Evolutionary conservation across 2,797 vertebrate species (phyloP), one percentile per base, ranked within the genome.

Genomic region (Otolemur crassicaudatus): DNA sequence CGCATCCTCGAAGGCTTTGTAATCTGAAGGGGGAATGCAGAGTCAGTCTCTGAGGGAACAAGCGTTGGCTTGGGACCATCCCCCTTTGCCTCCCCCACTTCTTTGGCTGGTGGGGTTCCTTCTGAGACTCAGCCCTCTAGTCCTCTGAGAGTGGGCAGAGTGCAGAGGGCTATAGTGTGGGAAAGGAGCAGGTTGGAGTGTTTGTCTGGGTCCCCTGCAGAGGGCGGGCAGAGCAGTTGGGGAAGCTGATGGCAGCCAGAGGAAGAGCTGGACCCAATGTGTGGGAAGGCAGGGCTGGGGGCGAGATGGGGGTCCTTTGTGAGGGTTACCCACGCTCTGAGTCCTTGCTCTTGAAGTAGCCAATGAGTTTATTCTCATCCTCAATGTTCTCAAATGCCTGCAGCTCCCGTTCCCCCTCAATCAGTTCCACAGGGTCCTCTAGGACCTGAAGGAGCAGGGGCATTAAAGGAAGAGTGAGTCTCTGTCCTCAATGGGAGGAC

Each of bases 361-460:
- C 99, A 0, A 99, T 99, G 97, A 99, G 98, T 97, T 99, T 99
- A 98, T 98, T 99, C 94, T 99, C 99, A 25, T 99, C 99, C 0
- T 99, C 99, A 0, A 99, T 98, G 93, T 99, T 99, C 98, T 99
- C 96, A 94, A 99, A 99, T 2, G 99, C 99, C 96, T 99, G 99
- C 69, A 99, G 99, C 97, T 99, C 99, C 0, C 98, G 98, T 2
- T 99, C 99, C 0, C 99, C 99, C 86, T 99, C 99, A 2, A 99
- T 99, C 94, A 99, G 97, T 98, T 99, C 99, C 82, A 99, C 99
- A 0, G 99, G 99, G 16, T 99, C 99, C 90, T 99, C 99, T 20
- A 99, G 98, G 94, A 99, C 99, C 99, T 99, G 93, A 43, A 53
- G 22, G 11, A n/a, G 31, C 4, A 61, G n/a, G 23, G 5, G n/a